Base-by-base conservation (phyloP, 2,797 vertebrate species). In the Liparis tanakae region DNA sequence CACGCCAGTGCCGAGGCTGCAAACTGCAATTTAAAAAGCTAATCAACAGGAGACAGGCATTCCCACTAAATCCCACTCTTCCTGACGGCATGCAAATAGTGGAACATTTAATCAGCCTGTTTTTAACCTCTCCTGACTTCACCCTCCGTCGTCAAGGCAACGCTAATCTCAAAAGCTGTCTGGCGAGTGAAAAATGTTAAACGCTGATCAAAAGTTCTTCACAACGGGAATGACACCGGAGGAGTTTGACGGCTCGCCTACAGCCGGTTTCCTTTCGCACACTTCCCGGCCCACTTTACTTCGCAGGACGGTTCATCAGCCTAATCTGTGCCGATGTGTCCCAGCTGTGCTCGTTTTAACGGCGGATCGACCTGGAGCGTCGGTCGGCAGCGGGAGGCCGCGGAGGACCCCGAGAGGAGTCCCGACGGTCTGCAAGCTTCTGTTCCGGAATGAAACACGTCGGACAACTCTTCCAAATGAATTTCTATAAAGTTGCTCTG, bases 101-200 rank as follows among this genome's bases (percentile, higher is more conserved):
- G 85, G 84, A 85, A 87, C 86, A 93, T 93, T 82, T 91, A 91
- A 92, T 92, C 90, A 89, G 86, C 76, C 87, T 90, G 25, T 89
- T 89, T 88, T 92, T 91, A 90, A 90, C 89, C 85, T 79, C 72
- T 78, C 73, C 71, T 85, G 85, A 91, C 88, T 88, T 89, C 63
- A 63, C 76, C 84, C 72, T 63, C 76, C 48, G 89, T 92, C 41
- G 87, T 81, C 89, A 89, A 87, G 90, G 91, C 85, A 93, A 92
- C 90, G 17, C 88, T 91, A 91, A 93, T 92, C 89, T 92, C 80
- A 84, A 89, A 91, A 91, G 89, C 88, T 76, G 88, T 86, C 88
- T 83, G 88, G 74, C 74, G 85, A 84, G 88, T 82, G 72, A 73
- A 89, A 30, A 83, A 80, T 85, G 87, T 53, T 67, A 78, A 72